Base-by-base conservation (phyloP, 2,888 invertebrate genomes). In the Cancer borealis region DNA sequence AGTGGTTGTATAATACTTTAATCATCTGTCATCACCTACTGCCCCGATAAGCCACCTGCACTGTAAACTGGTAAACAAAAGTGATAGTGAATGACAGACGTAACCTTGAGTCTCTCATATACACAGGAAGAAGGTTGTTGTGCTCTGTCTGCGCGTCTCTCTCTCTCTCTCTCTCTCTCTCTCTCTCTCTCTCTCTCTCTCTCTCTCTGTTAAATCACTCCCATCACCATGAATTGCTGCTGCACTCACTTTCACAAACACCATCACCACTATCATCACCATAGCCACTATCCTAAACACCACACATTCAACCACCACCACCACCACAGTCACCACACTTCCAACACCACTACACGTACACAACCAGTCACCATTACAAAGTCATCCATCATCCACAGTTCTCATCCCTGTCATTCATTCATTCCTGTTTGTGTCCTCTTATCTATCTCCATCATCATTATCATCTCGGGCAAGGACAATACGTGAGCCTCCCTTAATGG, bases 101-200 rank as follows among this genome's bases (percentile, higher is more conserved):
- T 60, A 17, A n/a, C 49, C 46, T 90, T 30, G 60, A 54, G 8
- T 30, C 49, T 12, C 54, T 49, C 14, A 49, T 49, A 14, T 30
- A 90, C 79, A 79, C 79, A 79, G 26, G 79, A 26, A 79, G 30
- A 39, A 17, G 26, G 39, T 60, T 46, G 90, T 30, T 90, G n/a
- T 90, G 14, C n/a, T 14, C 26, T 54, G 6, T 79, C 30, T 26
- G 10, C 30, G 10, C 8, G 10, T 79, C 30, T 79, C 30, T 26
- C 30, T 79, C 30, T n/a, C n/a, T 21, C n/a, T 66, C n/a, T 66
- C n/a, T 66, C n/a, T 66, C n/a, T 21, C n/a, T 66, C 66, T 66
- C 66, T 66, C 66, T 66, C 66, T 54, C 66, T 66, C 66, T n/a
- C 66, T 66, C 60, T 66, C 60, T 66, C 10, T 88, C 47, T 88